Base-by-base conservation (phyloP, 2,888 invertebrate species). In the Eilema sororculum region DNA sequence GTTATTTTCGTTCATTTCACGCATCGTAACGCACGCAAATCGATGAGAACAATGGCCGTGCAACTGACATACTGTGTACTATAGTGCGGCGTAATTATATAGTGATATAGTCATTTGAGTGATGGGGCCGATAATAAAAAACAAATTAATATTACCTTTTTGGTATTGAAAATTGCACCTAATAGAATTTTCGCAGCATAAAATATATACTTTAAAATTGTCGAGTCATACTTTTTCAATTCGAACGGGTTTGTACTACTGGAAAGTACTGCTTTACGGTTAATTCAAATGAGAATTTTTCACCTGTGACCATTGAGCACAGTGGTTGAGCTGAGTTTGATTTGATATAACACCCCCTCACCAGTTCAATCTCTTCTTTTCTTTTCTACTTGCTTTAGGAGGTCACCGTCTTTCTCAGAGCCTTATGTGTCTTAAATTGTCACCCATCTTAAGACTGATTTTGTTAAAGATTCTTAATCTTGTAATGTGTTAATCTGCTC, bases 1-100 rank as follows among this genome's bases (percentile, higher is more conserved):
- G 86, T 87, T 89, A 89, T 90, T 91, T 90, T 85, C 82, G 89
- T 77, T 89, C 84, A 90, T 90, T 90, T 88, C 90, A 90, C 90
- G 90, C 89, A 85, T 84, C 82, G 79, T 59, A 73, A 72, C 81
- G 75, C 86, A 72, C 74, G 81, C 78, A 88, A 89, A 89, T 84
- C 82, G 84, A 65, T 74, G 69, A 71, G 76, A 68, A 72, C 73
- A 75, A 63, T 75, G 69, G 37, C 41, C 68, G 59, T 37, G 16
- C 57, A 58, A 67, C 69, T 57, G 65, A 66, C 64, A 61, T 16
- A 69, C 60, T 59, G 41, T 28, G 37, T 58, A 22, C 65, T 68
- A 46, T 46, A 41, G 33, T 68, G 61, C 58, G 37, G 33, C 33
- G n/a, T 69, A 69, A 69, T 72, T 72, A 69, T 66, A 68, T 58